Base-by-base conservation (phyloP, 1,140 invertebrate genomes). In the Nebria ingens region DNA sequence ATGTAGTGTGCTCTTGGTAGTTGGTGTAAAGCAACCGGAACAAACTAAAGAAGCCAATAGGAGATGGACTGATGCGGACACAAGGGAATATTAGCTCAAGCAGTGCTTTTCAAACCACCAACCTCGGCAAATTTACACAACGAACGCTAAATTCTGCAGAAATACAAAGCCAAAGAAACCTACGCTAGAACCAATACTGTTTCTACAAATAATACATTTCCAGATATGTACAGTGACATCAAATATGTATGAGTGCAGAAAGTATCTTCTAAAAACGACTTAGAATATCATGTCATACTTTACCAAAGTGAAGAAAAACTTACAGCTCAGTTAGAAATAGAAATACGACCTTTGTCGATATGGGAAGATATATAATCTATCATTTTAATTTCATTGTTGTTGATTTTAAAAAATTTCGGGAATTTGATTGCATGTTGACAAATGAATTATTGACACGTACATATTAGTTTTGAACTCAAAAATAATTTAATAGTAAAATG, bases 41-140 rank as follows among this genome's bases (percentile, higher is more conserved):
- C 40, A 45, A 45, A 45, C 40, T 45, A 17, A 45, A 45, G 40
- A 45, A 45, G 15, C 40, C 40, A 45, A 45, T 45, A 45, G 17
- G 9, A 45, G 40, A 45, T 17, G 40, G 6, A 45, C 6, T 45
- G 40, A 17, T 17, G 40, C 40, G 40, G 6, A 11, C 40, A 6
- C 15, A 12, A 4, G 40, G 40, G 40, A 45, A 45, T 45, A 45
- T 45, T 45, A 45, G 40, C 40, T 45, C 40, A 45, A 45, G 9
- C 40, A 45, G 40, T 45, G 6, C 40, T 45, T 45, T 45, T 17
- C 9, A 45, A 45, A 9, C 15, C 9, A 12, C 6, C 9, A 17
- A 9, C 6, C 17, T 9, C 17, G 17, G 40, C 17, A 45, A 45
- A 45, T 45, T 11, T 45, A 45, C 40, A 45, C 40, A 45, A 17